phyloP scores from a whole-genome alignment of 2,113 vertebrate species.

The Marmota flaviventris region DNA sequence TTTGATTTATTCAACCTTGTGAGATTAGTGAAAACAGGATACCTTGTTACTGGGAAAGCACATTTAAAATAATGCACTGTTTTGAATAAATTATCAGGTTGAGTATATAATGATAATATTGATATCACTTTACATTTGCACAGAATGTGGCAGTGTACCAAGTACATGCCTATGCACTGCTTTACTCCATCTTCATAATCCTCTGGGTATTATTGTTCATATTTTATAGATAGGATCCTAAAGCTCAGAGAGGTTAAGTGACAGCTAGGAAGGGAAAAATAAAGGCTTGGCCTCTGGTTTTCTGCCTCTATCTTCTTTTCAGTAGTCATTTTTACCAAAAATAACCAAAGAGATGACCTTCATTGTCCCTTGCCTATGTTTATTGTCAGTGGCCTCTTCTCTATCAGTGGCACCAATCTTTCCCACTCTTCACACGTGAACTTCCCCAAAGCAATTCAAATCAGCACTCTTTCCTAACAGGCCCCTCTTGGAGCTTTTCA shows the following conservation, averaged over 20 bases:
- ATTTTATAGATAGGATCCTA: slow-evolving; percentile 49
- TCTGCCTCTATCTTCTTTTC: not conserved
- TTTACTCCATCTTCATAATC: slow-evolving; percentile 14
- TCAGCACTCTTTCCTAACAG: not conserved
- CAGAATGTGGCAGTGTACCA: slow-evolving; percentile 47
- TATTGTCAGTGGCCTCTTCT: not conserved
- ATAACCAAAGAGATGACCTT: not conserved
- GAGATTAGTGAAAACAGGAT: slow-evolving; percentile 72
- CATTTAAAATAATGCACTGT: slow-evolving; percentile 62
- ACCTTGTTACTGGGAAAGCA: slow-evolving; percentile 55
- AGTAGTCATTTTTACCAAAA: slow-evolving; percentile 15
- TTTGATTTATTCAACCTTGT: slow-evolving; percentile 72
- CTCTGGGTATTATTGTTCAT: slow-evolving; percentile 10
- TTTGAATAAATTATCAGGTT: slow-evolving; percentile 68
- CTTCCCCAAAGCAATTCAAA: slow-evolving; percentile 7
- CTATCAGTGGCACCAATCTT: not conserved
- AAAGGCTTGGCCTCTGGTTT: not conserved
- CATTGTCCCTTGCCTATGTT: not conserved
- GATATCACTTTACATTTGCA: slow-evolving; percentile 55
- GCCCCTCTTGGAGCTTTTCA: not conserved
- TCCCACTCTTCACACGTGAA: not conserved
- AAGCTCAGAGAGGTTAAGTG: slow-evolving; percentile 20
- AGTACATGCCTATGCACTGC: not conserved
- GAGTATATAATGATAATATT: slow-evolving; percentile 57
- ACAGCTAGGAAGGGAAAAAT: slow-evolving; percentile 23